These are phyloP conservation scores for Zhuqinia jingwanae DNA, from an alignment of 2,888 invertebrate genomes.

Conservation along the genomic window DNA sequence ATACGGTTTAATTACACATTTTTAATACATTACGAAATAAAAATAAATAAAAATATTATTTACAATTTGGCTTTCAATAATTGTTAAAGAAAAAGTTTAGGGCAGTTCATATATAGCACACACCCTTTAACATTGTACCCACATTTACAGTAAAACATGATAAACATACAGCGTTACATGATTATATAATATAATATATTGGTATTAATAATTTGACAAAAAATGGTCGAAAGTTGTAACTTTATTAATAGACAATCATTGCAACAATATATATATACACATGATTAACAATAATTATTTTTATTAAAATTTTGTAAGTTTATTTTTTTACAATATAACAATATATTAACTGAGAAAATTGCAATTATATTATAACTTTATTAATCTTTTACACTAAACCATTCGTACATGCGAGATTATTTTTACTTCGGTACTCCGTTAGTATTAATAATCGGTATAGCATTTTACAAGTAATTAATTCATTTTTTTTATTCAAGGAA, in stretches of 20 bases:
- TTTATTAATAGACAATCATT: neutral
- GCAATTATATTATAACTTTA: too few species aligned
- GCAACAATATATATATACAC: constrained; percentile 2
- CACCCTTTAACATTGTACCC: constrained; percentile 45
- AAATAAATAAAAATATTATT: constrained; percentile 1
- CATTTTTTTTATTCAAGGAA: too few species aligned
- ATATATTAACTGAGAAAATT: neutral
- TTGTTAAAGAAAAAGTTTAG: neutral
- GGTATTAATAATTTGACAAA: constrained; percentile 9
- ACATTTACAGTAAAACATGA: constrained; percentile 24
- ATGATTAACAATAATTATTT: neutral
- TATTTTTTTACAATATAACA: too few species aligned
- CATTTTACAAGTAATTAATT: neutral
- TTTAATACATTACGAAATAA: neutral
- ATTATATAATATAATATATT: constrained; percentile 18
- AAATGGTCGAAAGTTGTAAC: constrained; percentile 52
- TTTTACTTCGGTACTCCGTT: constrained; percentile 42
- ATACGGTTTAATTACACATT: neutral
- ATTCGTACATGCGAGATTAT: constrained; percentile 53
- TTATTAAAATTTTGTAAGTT: neutral
- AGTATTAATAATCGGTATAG: constrained; percentile 15
- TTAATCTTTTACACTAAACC: neutral
- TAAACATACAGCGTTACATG: neutral
- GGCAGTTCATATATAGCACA: neutral
- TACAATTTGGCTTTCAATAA: neutral